Evolutionary conservation across 2,113 vertebrate species (phyloP), one percentile per base, ranked within the genome.

Genomic region (Notothenia coriiceps): DNA sequence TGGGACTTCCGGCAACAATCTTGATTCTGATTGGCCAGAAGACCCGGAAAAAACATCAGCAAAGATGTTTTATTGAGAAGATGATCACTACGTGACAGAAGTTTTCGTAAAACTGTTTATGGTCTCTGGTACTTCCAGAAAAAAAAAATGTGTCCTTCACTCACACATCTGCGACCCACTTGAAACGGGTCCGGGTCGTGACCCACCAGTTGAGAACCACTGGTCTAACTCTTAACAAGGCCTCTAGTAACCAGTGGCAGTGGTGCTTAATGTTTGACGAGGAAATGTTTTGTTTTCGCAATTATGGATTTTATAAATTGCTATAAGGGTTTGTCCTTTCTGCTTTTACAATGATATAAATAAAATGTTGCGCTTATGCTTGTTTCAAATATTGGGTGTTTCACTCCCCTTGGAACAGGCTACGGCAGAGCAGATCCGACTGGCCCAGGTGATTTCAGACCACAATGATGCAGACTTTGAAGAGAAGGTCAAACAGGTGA

Each of bases 361-460:
- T 15, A 55, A 68, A 63, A 68, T 47, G 0, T 33, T 68, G 4
- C 66, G 13, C 5, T 13, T 69, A 4, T 33, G 20, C 71, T 75
- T 65, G 57, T 29, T 64, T 3, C 20, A 67, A 59, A 67, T 72
- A 9, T 18, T 18, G 8, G 8, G 49, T 56, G 4, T 18, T 13
- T 63, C 6, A 4, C 5, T 62, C 22, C 22, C 66, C 40, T 52
- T 61, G 64, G 33, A 54, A 57, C 84, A 99, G 98, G 98, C 98
- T 80, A 99, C 98, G 47, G 98, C 98, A 2, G 98, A 99, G 96
- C 98, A 99, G 93, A 99, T 99, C 92, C 95, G 97, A 95, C 97
- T 99, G 85, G 98, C 98, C 87, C 98, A 99, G 96, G 98, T 99
- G 98, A 99, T 99, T 94, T 99, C 98, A 54, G 98, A 99, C 96